Evolutionary conservation across 2,888 invertebrate genomes (phyloP).

Genomic region (Agrotis ipsilon): DNA sequence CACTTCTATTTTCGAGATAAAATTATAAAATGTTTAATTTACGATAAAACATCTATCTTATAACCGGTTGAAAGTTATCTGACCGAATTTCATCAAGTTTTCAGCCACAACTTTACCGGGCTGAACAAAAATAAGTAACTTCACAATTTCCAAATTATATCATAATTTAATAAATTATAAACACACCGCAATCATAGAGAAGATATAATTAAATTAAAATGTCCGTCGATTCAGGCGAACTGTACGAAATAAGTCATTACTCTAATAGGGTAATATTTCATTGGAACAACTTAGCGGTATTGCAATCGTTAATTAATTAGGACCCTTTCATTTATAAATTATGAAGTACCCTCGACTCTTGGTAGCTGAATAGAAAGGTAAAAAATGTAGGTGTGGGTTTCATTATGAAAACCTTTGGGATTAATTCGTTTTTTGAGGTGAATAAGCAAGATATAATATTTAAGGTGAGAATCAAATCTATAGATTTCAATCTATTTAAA

Average conservation of each 20-base stretch:
- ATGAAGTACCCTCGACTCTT: slow-evolving; percentile 19
- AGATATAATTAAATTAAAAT: slow-evolving; percentile 49
- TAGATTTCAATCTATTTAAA: too few species aligned
- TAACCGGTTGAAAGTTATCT: background rate
- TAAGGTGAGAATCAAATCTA: too few species aligned
- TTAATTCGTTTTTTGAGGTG: background rate
- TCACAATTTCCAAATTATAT: background rate
- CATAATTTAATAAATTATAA: slow-evolving; percentile 33
- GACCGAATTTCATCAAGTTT: slow-evolving; percentile 20
- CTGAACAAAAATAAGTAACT: background rate
- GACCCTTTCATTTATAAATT: slow-evolving; percentile 54
- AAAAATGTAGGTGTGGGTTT: slow-evolving; percentile 28
- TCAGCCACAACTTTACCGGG: background rate
- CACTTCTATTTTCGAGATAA: background rate
- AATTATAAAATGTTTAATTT: background rate
- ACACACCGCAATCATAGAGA: slow-evolving; percentile 32
- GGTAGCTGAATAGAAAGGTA: slow-evolving; percentile 26
- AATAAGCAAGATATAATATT: background rate
- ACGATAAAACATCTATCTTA: background rate
- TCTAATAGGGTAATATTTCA: slow-evolving; percentile 52
- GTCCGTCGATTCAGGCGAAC: slow-evolving; percentile 25
- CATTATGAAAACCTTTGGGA: background rate
- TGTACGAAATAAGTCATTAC: slow-evolving; percentile 50
- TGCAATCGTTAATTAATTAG: slow-evolving; percentile 64
- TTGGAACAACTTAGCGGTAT: slow-evolving; percentile 51